Evolutionary conservation across 1,140 invertebrate genomes (phyloP).

Genomic region (Muscidifurax raptorellus): DNA sequence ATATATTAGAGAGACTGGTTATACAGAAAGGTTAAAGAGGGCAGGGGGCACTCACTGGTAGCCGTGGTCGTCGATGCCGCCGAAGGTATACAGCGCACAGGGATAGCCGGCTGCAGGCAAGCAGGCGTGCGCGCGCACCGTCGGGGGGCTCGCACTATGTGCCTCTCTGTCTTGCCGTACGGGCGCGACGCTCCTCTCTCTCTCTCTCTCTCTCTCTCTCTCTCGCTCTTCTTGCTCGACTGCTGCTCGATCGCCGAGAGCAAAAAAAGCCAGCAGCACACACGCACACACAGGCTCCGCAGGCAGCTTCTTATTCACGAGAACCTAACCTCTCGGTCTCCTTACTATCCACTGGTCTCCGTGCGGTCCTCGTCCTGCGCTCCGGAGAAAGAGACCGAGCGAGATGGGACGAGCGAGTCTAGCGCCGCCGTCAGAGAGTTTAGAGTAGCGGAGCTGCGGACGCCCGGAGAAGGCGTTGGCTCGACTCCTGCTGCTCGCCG

Average conservation of each 20-base stretch:
- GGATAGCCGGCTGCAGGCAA: background rate
- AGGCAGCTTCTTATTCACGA: no score
- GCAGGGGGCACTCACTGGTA: background rate
- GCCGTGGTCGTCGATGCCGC: background rate
- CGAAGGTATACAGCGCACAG: background rate
- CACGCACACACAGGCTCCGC: no score
- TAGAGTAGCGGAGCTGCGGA: no score
- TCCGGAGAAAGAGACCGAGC: background rate
- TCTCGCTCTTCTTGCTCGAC: background rate
- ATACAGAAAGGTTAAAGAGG: background rate
- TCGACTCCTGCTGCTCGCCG: slow-evolving; percentile 34
- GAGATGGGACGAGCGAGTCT: background rate
- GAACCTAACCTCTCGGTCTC: background rate
- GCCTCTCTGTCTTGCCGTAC: background rate
- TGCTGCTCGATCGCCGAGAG: background rate
- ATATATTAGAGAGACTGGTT: background rate
- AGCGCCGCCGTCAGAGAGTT: background rate
- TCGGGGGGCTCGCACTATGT: background rate
- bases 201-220: background rate
- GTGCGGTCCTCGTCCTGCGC: background rate
- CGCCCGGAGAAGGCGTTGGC: slow-evolving; percentile 43
- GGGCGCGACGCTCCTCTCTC: slow-evolving; percentile 9
- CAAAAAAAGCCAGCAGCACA: background rate
- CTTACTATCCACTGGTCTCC: background rate
- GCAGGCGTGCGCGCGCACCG: slow-evolving; percentile 47